A percentile compares a stretch with the other conserved stretches of the same genome.
Evolutionary conservation across 2,113 vertebrate species (phyloP).

Genomic region (Salminus brasiliensis): DNA sequence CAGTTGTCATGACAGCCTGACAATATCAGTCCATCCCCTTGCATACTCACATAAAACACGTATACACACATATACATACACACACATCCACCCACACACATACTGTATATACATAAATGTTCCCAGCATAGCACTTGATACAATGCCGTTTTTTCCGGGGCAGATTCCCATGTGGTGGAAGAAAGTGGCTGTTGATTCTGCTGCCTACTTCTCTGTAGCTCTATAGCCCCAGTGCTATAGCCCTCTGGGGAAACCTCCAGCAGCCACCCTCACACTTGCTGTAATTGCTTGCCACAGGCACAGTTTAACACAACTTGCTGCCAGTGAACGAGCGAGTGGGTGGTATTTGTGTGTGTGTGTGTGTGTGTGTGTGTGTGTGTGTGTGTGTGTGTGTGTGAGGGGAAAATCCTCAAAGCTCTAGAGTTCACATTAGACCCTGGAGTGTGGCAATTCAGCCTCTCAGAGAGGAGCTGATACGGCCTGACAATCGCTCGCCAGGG

Average conservation of each 20-base stretch:
- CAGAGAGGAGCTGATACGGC: conserved; percentile 32
- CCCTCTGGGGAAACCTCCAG: not conserved
- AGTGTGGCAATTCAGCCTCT: conserved; percentile 30
- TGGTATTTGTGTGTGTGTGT: not conserved
- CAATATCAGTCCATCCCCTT: not conserved
- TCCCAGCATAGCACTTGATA: not conserved
- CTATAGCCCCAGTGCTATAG: conserved; percentile 14
- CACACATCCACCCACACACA: not conserved
- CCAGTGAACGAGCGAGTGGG: not conserved
- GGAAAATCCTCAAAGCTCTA: conserved; percentile 22
- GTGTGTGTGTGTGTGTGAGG: not conserved
- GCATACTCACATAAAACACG: not conserved
- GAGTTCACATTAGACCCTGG: conserved; percentile 43
- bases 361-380: not conserved
- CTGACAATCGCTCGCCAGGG: conserved; percentile 41
- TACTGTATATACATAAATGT: not conserved
- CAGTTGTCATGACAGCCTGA: conserved; percentile 1
- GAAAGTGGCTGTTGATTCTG: conserved; percentile 14
- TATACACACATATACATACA: not conserved
- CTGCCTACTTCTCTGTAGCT: not conserved
- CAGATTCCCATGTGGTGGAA: not conserved
- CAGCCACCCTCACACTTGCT: not conserved
- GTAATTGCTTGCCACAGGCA: conserved; percentile 34
- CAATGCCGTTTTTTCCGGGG: not conserved
- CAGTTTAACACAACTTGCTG: conserved; percentile 10